Percentiles rank a stretch among this genome's conserved stretches.
Evolutionary conservation across 1,140 invertebrate genomes (phyloP).

Genomic region (Formica exsecta): DNA sequence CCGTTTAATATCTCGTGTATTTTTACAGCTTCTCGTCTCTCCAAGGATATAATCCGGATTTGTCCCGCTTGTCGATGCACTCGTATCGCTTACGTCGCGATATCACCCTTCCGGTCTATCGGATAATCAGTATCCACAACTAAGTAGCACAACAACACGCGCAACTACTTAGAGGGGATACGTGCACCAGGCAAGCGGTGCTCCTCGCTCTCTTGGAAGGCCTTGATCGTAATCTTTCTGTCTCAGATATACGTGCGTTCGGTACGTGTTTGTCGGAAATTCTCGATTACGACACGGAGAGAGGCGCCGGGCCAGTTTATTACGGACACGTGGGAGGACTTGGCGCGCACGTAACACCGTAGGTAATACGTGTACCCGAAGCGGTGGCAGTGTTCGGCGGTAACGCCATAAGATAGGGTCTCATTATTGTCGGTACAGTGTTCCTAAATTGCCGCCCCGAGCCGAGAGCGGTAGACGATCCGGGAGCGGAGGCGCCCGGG

Average conservation of each 20-base stretch:
- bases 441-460: conserved; percentile 83
- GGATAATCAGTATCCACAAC: conserved; percentile 36
- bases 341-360: conserved; percentile 70
- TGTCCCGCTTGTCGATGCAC: neutral
- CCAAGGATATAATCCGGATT: neutral
- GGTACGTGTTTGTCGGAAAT: conserved; percentile 77
- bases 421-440: conserved; percentile 81
- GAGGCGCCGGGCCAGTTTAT: conserved; percentile 76
- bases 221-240: conserved; percentile 75
- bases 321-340: conserved; percentile 78
- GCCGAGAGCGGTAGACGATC: conserved; percentile 74
- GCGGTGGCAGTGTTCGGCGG: conserved; percentile 45
- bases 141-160: conserved; percentile 45
- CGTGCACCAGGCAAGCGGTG: conserved; percentile 61
- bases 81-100: conserved; percentile 7
- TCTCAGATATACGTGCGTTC: conserved; percentile 54
- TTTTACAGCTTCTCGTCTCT: neutral
- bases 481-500: conserved; percentile 45
- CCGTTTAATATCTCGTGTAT: neutral
- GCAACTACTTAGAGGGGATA: conserved; percentile 45
- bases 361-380: conserved; percentile 74
- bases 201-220: conserved; percentile 68
- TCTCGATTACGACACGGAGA: conserved; percentile 72
- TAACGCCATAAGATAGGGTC: conserved; percentile 81
- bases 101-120: conserved; percentile 9